phyloP scores from a whole-genome alignment of 2,888 invertebrate species.

The Drosophila kambysellisi region DNA sequence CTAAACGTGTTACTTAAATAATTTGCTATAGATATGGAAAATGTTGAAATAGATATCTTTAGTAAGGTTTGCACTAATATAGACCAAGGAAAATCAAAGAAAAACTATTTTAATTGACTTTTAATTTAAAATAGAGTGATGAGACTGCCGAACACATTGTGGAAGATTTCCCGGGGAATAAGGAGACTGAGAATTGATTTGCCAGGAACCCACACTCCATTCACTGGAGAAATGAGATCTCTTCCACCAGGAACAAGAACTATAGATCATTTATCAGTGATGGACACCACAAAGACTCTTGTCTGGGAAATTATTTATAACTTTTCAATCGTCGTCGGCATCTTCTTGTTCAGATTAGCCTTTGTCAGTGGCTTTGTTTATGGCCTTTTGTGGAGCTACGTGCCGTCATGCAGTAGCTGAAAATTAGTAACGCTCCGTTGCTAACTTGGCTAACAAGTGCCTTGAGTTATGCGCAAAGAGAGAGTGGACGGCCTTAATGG shows the following conservation, averaged over 20 bases:
- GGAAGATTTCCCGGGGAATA: background rate
- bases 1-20: background rate
- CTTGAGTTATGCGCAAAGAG: conserved; percentile 42
- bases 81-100: background rate
- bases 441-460: conserved; percentile 41
- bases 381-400: conserved; percentile 37
- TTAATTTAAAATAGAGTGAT: background rate
- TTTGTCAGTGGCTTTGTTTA: conserved; percentile 7
- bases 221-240: background rate
- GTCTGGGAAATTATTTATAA: background rate
- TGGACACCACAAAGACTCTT: background rate
- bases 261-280: background rate
- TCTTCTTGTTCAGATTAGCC: background rate
- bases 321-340: background rate
- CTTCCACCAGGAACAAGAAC: background rate
- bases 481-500: conserved; percentile 21
- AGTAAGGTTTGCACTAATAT: background rate
- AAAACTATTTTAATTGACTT: background rate
- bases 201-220: background rate
- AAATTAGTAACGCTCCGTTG: conserved; percentile 52
- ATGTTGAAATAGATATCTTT: background rate
- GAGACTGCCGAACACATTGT: background rate
- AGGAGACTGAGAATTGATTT: background rate
- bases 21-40: background rate
- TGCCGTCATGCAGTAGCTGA: conserved; percentile 72